These are phyloP conservation scores for Dipodomys merriami DNA, from an alignment of 2,113 vertebrate genomes.

Conservation along the genomic window DNA sequence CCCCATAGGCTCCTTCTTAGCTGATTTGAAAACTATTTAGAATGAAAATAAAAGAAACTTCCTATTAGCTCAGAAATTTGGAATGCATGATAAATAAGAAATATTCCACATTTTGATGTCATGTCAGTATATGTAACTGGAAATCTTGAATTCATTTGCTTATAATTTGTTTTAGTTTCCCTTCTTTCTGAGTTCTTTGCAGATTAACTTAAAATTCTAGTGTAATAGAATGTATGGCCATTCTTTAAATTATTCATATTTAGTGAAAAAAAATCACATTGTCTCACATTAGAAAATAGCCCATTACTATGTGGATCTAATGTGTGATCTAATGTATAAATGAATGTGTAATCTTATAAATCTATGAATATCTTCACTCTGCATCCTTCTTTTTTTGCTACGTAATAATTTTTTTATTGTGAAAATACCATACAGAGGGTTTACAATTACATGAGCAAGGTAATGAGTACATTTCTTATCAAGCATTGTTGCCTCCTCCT, in stretches of 20 bases:
- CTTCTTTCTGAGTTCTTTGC: constrained; percentile 75
- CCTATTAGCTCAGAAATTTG: constrained; percentile 53
- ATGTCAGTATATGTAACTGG: constrained; percentile 79
- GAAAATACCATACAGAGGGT: too few relatives aligned
- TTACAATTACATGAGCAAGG: too few relatives aligned
- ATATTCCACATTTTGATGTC: constrained; percentile 74
- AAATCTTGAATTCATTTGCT: constrained; percentile 81
- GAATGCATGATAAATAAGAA: constrained; percentile 61
- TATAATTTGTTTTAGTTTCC: constrained; percentile 81
- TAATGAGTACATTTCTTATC: too few relatives aligned
- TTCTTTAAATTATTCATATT: constrained; percentile 61
- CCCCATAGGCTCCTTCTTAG: neutral
- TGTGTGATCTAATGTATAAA: neutral
- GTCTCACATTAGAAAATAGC: neutral
- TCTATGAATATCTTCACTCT: neutral
- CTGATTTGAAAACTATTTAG: constrained; percentile 29
- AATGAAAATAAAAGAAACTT: constrained; percentile 25
- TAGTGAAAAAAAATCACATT: neutral
- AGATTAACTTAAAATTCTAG: constrained; percentile 77
- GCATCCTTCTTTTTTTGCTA: too few relatives aligned
- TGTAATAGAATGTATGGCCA: constrained; percentile 56
- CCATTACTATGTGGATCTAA: neutral
- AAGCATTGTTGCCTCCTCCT: too few relatives aligned
- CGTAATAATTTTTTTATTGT: too few relatives aligned
- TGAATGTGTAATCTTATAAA: neutral